Evolutionary conservation across 1,140 invertebrate species (phyloP), one percentile per base, ranked within the genome.

Genomic region (Dendroctonus valens): DNA sequence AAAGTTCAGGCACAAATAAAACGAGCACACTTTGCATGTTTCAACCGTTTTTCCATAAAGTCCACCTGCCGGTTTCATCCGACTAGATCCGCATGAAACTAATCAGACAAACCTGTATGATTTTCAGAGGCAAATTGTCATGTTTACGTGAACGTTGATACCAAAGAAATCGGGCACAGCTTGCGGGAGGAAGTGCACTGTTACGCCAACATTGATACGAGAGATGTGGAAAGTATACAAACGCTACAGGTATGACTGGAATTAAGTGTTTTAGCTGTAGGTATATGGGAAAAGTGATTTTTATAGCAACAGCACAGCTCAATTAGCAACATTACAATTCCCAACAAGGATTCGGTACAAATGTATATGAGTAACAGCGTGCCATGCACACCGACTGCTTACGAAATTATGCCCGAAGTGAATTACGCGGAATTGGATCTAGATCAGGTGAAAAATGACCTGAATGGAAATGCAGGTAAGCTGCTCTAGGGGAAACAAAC

Each of bases 341-440:
- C 54, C 41, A 65, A 65, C 41, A 49, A 51, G 12, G 48, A 48
- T 15, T 50, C 44, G 3, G 49, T 60, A 48, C 57, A 50, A 26
- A 60, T 67, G 57, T 67, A 67, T 50, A 53, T 55, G 42, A 59
- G 57, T 44, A 67, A 67, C 72, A 75, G 72, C 61, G 66, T 74
- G 70, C 83, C 77, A 70, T 81, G 75, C 71, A 82, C 77, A 69
- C 83, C 76, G 67, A 83, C 76, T 70, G 80, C 78, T 73, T 70
- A 71, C 65, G 78, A 80, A 40, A 80, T 53, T n/a, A 57, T 71
- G 7, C 39, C 82, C 48, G 85, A 87, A 79, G 85, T 92, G 1
- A 92, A 91, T 76, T 92, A 93, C 78, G 89, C 89, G 7, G 80
- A 90, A 54, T 78, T 93, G 53, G 91, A 93, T 76, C 82, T 92